Conservation (phyloP, 2,888 invertebrate species). For the Podotricha telesiphe region DNA sequence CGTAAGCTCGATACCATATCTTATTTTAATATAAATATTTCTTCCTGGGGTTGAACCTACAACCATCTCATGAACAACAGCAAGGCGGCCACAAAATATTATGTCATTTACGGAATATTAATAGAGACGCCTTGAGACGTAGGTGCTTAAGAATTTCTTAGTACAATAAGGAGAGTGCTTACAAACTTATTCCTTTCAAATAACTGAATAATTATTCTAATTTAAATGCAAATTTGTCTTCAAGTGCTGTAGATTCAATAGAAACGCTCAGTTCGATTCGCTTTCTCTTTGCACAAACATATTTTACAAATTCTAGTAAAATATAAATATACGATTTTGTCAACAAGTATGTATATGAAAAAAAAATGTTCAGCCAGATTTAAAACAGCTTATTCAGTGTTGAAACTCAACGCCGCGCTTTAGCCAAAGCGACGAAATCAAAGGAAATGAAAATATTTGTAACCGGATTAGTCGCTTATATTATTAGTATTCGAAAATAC, state of each 20-base stretch:
- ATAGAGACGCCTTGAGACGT: not conserved
- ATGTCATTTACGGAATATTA: not conserved
- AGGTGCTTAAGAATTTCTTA: constrained; percentile 21
- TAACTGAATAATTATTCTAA: constrained; percentile 74
- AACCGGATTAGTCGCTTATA: too few relatives aligned
- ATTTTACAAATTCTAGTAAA: constrained; percentile 60
- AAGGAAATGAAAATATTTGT: too few relatives aligned
- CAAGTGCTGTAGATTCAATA: constrained; percentile 63
- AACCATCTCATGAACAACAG: too few relatives aligned
- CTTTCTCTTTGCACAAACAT: constrained; percentile 63
- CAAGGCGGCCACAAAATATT: not conserved
- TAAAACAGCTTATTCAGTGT: too few relatives aligned
- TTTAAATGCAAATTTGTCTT: constrained; percentile 70
- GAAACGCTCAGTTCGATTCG: constrained; percentile 63
- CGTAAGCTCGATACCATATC: too few relatives aligned
- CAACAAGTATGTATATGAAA: too few relatives aligned
- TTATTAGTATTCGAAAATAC: too few relatives aligned
- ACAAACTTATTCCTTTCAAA: constrained; percentile 69
- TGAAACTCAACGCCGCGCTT: too few relatives aligned
- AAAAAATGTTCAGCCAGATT: too few relatives aligned
- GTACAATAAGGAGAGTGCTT: constrained; percentile 50
- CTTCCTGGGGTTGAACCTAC: too few relatives aligned
- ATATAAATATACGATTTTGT: constrained; percentile 1
- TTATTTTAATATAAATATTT: too few relatives aligned
- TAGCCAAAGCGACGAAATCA: too few relatives aligned